Base-by-base conservation (phyloP, 2,797 vertebrate genomes). In the Zalophus californianus region DNA sequence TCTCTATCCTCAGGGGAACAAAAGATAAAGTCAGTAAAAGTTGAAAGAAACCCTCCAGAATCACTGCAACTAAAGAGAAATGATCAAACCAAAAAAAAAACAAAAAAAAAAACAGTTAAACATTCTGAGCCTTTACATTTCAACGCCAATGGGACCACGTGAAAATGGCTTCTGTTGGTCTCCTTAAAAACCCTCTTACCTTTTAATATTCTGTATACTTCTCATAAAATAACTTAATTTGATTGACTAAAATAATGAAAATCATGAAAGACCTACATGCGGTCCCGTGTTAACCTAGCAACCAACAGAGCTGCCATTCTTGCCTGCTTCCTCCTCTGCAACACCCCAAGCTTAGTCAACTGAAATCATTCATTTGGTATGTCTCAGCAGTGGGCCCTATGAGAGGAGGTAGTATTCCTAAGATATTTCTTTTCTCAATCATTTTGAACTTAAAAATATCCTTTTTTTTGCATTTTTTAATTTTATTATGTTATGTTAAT, bases 351-450 rank as follows among this genome's bases (percentile, higher is more conserved):
- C 3, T 72, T 66, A 91, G 38, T 41, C 50, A 52, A 56, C 2
- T 60, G n/a, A 50, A 94, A 88, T 72, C 60, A 77, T 56, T 80
- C 73, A 25, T 2, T 15, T 54, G 29, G 9, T 66, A 38, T 7
- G 14, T 50, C 79, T 89, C 83, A 97, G 48, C 75, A 27, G 6
- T 52, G 32, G 73, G 18, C 23, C 38, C 84, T 78, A 72, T 68
- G n/a, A 96, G 20, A 95, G 56, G 29, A 82, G 25, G 32, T 56
- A 27, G 52, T 41, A 94, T 78, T 96, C 92, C 90, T 73, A 95
- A 52, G n/a, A 80, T 77, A 7, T 88, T 96, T 88, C 35, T 56
- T 85, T 94, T 92, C 66, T 95, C 92, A 86, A 62, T 86, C 56
- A 95, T 44, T 84, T 89, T 87, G 41, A 96, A 83, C 25, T 87